Evolutionary conservation across 2,888 invertebrate species (phyloP).

Genomic region (Perithous albicinctus): DNA sequence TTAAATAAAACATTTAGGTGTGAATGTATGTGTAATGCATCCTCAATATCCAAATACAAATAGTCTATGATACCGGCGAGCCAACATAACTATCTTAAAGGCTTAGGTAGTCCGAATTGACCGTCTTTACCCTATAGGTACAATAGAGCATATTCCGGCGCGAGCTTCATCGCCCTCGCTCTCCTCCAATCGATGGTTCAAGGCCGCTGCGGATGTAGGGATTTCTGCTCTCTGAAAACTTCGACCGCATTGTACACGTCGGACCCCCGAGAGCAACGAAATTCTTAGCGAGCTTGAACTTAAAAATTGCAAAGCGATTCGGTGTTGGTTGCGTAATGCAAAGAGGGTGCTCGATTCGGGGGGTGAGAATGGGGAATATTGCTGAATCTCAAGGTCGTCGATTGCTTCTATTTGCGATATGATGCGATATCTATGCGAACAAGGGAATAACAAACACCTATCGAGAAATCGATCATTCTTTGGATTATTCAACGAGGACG

Average conservation of each 20-base stretch:
- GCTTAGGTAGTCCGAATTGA: no score
- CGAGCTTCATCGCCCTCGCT: conserved; percentile 38
- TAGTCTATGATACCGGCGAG: no score
- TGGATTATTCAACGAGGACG: conserved; percentile 58
- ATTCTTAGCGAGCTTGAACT: conserved; percentile 24
- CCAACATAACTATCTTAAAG: no score
- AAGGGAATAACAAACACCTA: background rate
- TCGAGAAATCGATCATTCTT: conserved; percentile 55
- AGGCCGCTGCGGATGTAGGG: conserved; percentile 74
- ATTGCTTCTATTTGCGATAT: conserved; percentile 20
- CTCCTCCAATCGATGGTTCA: conserved; percentile 73
- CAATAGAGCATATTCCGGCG: conserved; percentile 30
- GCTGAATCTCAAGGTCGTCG: conserved; percentile 46
- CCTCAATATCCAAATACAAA: no score
- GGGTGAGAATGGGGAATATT: background rate
- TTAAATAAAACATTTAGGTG: no score
- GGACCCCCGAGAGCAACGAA: conserved; percentile 1
- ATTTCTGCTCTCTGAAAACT: conserved; percentile 54
- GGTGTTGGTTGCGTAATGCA: background rate
- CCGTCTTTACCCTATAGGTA: no score
- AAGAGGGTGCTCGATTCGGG: background rate
- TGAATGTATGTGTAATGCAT: no score
- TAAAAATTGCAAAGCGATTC: conserved; percentile 18
- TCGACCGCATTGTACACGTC: conserved; percentile 50
- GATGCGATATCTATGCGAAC: conserved; percentile 21